Percentiles rank a stretch among this genome's conserved stretches.
Evolutionary conservation across 2,888 invertebrate species (phyloP).

Genomic region (Lypha dubia): DNA sequence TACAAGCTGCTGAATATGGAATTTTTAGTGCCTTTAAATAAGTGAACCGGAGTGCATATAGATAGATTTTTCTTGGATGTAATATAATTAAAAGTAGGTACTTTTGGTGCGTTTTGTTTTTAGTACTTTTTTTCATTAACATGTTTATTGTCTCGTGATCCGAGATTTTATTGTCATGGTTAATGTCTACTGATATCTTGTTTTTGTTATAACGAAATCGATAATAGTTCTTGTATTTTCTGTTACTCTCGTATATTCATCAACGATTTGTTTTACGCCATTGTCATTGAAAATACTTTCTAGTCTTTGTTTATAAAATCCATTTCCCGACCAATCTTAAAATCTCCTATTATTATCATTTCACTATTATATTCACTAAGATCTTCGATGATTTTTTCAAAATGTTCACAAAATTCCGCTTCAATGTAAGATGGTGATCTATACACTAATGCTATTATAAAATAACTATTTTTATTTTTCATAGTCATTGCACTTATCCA

Average conservation of each 20-base stretch:
- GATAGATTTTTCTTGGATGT: too few species aligned
- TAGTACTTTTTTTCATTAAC: too few species aligned
- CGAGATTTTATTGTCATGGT: not conserved
- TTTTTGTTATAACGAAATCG: not conserved
- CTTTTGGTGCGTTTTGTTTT: too few species aligned
- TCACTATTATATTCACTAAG: not conserved
- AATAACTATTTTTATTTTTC: too few species aligned
- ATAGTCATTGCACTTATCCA: too few species aligned
- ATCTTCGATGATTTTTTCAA: constrained; percentile 8
- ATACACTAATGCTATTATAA: too few species aligned
- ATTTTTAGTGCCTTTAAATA: too few species aligned
- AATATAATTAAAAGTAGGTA: too few species aligned
- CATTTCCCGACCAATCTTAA: not conserved
- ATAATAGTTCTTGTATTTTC: not conserved
- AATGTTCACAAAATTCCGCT: constrained; percentile 6
- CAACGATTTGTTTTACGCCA: not conserved
- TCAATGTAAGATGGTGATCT: not conserved
- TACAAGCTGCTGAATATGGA: too few species aligned
- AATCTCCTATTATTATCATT: constrained; percentile 1
- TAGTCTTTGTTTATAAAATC: too few species aligned
- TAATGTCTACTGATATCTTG: not conserved
- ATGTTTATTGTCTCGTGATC: not conserved
- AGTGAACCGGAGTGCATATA: too few species aligned
- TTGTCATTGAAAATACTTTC: not conserved
- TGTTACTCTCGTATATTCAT: not conserved